A percentile compares a stretch with the other conserved stretches of the same genome.
phyloP scores from a whole-genome alignment of 2,888 invertebrate species.

The Eristalis pertinax region DNA sequence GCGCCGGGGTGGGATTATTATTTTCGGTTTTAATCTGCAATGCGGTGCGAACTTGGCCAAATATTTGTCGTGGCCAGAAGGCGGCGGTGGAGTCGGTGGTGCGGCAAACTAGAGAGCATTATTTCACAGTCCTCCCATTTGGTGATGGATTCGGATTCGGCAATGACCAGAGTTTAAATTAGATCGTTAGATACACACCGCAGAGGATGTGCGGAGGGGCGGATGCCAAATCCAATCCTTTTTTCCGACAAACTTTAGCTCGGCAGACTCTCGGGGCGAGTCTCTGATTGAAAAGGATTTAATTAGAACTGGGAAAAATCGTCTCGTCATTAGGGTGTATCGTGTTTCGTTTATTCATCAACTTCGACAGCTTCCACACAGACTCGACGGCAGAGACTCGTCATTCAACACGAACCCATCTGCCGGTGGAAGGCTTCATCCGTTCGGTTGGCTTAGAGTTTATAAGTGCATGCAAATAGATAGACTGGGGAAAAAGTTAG shows the following conservation, averaged over 20 bases:
- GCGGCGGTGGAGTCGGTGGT: background rate
- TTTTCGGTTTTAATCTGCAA: conserved; percentile 54
- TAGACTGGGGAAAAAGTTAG: conserved; percentile 32
- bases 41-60: conserved; percentile 28
- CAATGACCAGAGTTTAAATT: conserved; percentile 23
- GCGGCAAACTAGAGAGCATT: background rate
- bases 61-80: background rate
- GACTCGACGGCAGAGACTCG: background rate
- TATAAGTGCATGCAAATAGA: conserved; percentile 61
- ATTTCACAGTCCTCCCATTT: conserved; percentile 7
- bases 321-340: conserved; percentile 62
- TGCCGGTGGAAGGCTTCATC: conserved; percentile 36
- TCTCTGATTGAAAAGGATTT: conserved; percentile 26
- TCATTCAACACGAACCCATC: background rate
- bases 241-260: background rate
- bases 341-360: conserved; percentile 49
- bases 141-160: background rate
- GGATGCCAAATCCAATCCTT: background rate
- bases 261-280: background rate
- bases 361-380: conserved; percentile 12
- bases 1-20: conserved; percentile 27
- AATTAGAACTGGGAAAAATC: conserved; percentile 63
- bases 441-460: conserved; percentile 48
- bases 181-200: background rate
- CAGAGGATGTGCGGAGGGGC: background rate